Evolutionary conservation across 2,888 invertebrate species (phyloP).

Genomic region (Machimus atricapillus): DNA sequence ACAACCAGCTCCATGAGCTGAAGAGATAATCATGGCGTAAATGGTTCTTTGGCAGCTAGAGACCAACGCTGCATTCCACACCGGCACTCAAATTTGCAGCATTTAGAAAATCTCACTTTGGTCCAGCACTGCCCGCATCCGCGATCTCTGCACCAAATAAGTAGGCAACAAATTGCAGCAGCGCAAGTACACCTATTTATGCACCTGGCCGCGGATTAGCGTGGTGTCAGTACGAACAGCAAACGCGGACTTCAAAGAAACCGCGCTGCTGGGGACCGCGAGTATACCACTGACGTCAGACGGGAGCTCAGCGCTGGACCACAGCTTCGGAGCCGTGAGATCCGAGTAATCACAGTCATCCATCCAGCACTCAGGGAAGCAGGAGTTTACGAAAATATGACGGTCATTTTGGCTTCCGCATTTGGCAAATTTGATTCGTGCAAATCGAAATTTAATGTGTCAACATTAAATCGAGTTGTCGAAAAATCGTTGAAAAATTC

Average conservation of each 20-base stretch:
- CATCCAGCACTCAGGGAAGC: not conserved
- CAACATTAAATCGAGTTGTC: too few relatives aligned
- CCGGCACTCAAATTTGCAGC: not conserved
- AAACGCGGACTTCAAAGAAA: conserved; percentile 9
- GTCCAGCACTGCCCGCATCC: not conserved
- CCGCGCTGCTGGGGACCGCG: not conserved
- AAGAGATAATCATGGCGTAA: not conserved
- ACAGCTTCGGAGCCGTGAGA: not conserved
- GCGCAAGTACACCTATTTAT: not conserved
- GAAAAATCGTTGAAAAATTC: not conserved
- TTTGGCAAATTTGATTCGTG: not conserved
- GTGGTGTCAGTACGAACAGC: not conserved
- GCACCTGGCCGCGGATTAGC: not conserved
- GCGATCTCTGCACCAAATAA: not conserved
- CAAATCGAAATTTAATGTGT: too few relatives aligned
- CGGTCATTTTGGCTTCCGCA: not conserved
- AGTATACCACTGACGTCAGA: not conserved
- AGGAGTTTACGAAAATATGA: not conserved
- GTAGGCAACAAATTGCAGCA: not conserved
- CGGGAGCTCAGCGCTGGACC: not conserved
- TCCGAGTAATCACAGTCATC: not conserved
- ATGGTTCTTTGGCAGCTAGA: not conserved
- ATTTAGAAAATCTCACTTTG: conserved; percentile 11
- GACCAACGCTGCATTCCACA: not conserved
- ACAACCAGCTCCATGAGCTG: not conserved